Conservation (phyloP, 2,888 invertebrate genomes). For the Sarcophaga carnaria region DNA sequence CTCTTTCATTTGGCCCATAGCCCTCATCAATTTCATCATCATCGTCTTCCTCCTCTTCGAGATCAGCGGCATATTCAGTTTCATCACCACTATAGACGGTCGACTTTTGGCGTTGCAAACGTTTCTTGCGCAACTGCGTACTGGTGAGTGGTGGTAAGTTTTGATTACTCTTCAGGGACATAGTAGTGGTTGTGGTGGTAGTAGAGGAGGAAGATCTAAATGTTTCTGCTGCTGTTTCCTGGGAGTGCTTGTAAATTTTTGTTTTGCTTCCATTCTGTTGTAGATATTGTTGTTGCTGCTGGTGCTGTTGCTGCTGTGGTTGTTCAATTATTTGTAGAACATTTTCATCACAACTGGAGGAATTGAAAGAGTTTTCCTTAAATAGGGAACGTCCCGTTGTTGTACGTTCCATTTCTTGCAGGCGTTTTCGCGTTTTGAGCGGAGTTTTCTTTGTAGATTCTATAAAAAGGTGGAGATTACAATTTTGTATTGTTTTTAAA, state of each 20-base stretch:
- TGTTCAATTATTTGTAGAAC: slow-evolving; percentile 56
- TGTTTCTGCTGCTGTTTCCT: slow-evolving; percentile 21
- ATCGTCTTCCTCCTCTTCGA: slow-evolving; percentile 74
- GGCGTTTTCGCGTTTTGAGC: neutral
- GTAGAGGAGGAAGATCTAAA: slow-evolving; percentile 1
- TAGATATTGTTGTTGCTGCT: slow-evolving; percentile 25
- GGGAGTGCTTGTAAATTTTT: slow-evolving; percentile 36
- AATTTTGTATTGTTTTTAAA: neutral
- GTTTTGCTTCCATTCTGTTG: slow-evolving; percentile 42
- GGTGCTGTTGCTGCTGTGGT: too few species aligned
- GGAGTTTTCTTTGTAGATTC: slow-evolving; percentile 15
- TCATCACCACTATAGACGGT: slow-evolving; percentile 70
- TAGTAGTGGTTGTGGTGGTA: neutral
- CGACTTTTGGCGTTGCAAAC: slow-evolving; percentile 75
- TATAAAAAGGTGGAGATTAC: slow-evolving; percentile 2
- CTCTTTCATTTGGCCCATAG: slow-evolving; percentile 55
- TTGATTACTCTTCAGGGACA: slow-evolving; percentile 31
- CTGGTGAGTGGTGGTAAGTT: neutral
- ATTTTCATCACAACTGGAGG: slow-evolving; percentile 60
- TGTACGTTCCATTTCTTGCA: slow-evolving; percentile 51
- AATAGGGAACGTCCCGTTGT: slow-evolving; percentile 46
- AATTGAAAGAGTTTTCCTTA: slow-evolving; percentile 56
- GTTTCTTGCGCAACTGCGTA: slow-evolving; percentile 72
- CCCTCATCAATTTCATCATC: slow-evolving; percentile 69
- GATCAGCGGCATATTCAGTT: slow-evolving; percentile 75